Percentiles rank a stretch among this genome's conserved stretches.
These are phyloP conservation scores for Campoletis raptor DNA, from an alignment of 2,888 invertebrate species.

Conservation along the genomic window DNA sequence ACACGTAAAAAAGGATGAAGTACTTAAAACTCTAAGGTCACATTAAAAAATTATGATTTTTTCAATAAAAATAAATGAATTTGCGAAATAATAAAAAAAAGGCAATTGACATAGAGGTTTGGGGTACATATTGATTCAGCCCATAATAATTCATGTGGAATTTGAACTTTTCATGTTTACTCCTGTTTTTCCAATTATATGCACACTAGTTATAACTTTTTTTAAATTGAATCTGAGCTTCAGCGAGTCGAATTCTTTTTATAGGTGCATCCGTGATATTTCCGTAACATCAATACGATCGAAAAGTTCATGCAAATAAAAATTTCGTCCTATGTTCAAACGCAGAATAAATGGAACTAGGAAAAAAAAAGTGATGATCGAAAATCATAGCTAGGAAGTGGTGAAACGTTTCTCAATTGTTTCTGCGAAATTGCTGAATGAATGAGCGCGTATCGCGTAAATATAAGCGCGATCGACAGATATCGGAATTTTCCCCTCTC, in stretches of 20 bases:
- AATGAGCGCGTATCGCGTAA: conserved; percentile 24
- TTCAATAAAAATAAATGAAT: not conserved
- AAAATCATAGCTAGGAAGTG: conserved; percentile 18
- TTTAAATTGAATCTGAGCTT: not conserved
- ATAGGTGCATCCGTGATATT: not conserved
- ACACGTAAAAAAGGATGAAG: not conserved
- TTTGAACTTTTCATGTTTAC: not conserved
- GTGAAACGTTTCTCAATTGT: conserved; percentile 38
- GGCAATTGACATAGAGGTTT: not conserved
- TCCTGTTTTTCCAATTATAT: not conserved
- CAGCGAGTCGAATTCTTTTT: not conserved
- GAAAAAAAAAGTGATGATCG: not conserved
- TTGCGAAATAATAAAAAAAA: not conserved
- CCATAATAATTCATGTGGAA: not conserved
- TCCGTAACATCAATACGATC: not conserved
- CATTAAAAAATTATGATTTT: not conserved
- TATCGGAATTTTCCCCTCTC: conserved; percentile 11
- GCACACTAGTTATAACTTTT: not conserved
- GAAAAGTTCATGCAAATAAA: not conserved
- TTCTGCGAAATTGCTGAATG: conserved; percentile 48
- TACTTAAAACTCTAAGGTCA: not conserved
- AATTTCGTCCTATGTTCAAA: not conserved
- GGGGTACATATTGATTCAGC: not conserved
- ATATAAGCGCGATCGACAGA: conserved; percentile 26
- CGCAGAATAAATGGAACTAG: conserved; percentile 32